Conservation (phyloP, 53 echinoderm and acorn worm species). For the Mesocentrotus franciscanus region DNA sequence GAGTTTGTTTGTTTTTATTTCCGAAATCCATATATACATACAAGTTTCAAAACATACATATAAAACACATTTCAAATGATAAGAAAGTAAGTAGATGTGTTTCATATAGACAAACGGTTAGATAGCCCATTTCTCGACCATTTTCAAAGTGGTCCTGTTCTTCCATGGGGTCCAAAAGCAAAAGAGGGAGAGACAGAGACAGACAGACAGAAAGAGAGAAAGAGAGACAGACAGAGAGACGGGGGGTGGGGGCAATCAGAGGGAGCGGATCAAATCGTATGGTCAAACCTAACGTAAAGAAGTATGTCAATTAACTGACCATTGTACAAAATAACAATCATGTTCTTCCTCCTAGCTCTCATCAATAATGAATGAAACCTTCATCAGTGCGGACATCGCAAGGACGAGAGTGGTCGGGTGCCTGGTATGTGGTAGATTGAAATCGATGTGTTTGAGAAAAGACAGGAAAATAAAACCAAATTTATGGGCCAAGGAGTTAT, state of each 20-base stretch:
- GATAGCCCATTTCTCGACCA: too few relatives aligned
- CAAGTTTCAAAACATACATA: too few relatives aligned
- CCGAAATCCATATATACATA: too few relatives aligned
- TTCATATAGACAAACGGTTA: too few relatives aligned
- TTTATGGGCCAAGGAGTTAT: background rate
- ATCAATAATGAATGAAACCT: constrained; percentile 20
- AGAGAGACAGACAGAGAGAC: background rate
- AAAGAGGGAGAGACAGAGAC: too few relatives aligned
- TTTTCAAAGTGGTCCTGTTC: too few relatives aligned
- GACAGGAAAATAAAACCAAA: background rate
- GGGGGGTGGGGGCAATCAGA: too few relatives aligned
- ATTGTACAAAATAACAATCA: background rate
- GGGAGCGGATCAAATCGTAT: too few relatives aligned
- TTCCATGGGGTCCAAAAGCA: too few relatives aligned
- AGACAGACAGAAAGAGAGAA: background rate
- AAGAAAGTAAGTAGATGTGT: too few relatives aligned
- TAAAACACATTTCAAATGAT: too few relatives aligned
- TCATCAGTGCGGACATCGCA: background rate
- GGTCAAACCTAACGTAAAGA: background rate
- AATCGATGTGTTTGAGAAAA: background rate
- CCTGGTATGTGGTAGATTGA: background rate
- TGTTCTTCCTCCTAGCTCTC: background rate
- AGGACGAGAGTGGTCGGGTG: background rate
- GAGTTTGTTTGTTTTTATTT: too few relatives aligned
- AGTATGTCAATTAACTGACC: background rate